phyloP scores from a whole-genome alignment of 2,888 invertebrate species.

The Cynaeus angustus region DNA sequence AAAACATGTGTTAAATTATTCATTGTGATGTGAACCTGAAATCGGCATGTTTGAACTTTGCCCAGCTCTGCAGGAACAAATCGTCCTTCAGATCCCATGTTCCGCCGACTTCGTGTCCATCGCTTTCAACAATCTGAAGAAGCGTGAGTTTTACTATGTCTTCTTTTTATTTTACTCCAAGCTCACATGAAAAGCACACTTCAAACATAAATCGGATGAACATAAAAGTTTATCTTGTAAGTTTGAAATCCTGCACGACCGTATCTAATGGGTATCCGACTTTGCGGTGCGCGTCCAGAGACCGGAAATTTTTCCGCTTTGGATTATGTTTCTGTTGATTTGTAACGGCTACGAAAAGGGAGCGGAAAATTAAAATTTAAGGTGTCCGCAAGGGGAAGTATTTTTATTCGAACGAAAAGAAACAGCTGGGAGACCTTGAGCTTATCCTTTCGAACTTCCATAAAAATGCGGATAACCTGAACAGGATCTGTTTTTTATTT shows the following conservation, averaged over 20 bases:
- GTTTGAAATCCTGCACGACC: slow-evolving; percentile 6
- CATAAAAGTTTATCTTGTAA: slow-evolving; percentile 25
- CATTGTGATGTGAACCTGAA: too few relatives aligned
- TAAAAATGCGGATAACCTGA: too few relatives aligned
- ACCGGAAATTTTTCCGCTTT: slow-evolving; percentile 1
- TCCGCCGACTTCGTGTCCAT: slow-evolving; percentile 3
- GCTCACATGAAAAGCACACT: slow-evolving; percentile 20
- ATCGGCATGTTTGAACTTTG: neutral
- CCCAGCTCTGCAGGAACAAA: slow-evolving; percentile 2
- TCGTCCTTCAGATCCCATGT: slow-evolving; percentile 2
- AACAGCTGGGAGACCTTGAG: too few relatives aligned
- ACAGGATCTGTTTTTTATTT: too few relatives aligned
- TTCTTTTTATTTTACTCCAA: slow-evolving; percentile 12
- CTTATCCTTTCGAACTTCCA: too few relatives aligned
- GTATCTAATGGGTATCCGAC: slow-evolving; percentile 7
- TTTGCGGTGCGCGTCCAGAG: slow-evolving; percentile 1
- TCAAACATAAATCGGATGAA: slow-evolving; percentile 13
- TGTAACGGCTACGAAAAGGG: neutral
- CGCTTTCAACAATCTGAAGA: neutral
- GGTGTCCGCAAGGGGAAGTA: neutral
- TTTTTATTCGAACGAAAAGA: too few relatives aligned
- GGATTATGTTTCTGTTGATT: neutral
- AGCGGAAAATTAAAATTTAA: slow-evolving; percentile 1
- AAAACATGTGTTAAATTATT: too few relatives aligned
- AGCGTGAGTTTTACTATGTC: slow-evolving; percentile 8